Percentiles rank a stretch among this genome's conserved stretches.
These are phyloP conservation scores for Syncerus caffer DNA, from an alignment of 2,797 vertebrate genomes.

Conservation along the genomic window DNA sequence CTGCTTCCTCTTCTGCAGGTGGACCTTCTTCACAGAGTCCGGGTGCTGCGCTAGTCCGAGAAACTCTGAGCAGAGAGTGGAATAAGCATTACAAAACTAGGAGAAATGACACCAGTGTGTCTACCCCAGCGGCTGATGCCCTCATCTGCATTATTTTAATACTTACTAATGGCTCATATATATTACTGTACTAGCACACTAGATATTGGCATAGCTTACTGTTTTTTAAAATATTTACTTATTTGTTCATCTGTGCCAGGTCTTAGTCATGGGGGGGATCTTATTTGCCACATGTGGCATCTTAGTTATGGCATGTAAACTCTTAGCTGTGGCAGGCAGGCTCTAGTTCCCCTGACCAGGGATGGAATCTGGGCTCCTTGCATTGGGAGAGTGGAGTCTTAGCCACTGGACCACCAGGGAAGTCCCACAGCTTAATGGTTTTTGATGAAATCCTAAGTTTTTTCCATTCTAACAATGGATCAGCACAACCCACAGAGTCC, in stretches of 20 bases:
- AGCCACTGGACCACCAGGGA: not conserved
- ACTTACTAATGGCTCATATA: not conserved
- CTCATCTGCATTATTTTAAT: not conserved
- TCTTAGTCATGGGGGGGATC: not conserved
- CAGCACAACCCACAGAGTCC: not conserved
- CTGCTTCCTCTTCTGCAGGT: conserved; percentile 64
- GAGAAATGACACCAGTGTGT: not conserved
- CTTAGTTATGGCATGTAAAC: not conserved
- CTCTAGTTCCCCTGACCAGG: not conserved
- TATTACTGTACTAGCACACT: not conserved
- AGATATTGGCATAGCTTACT: not conserved
- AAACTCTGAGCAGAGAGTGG: conserved; percentile 65
- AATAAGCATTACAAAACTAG: not conserved
- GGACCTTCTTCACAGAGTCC: conserved; percentile 54
- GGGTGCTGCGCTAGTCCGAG: not conserved
- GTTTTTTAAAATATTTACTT: not conserved
- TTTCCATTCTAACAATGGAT: not conserved
- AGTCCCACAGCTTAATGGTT: not conserved
- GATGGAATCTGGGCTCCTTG: not conserved
- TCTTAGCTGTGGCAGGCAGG: not conserved
- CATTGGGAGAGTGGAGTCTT: not conserved
- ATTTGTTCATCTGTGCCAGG: not conserved
- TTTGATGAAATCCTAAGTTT: not conserved
- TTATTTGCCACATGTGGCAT: rapidly evolving
- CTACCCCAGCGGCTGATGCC: not conserved